These are phyloP conservation scores for Lutjanus erythropterus DNA, from an alignment of 2,113 vertebrate species.

Conservation along the genomic window DNA sequence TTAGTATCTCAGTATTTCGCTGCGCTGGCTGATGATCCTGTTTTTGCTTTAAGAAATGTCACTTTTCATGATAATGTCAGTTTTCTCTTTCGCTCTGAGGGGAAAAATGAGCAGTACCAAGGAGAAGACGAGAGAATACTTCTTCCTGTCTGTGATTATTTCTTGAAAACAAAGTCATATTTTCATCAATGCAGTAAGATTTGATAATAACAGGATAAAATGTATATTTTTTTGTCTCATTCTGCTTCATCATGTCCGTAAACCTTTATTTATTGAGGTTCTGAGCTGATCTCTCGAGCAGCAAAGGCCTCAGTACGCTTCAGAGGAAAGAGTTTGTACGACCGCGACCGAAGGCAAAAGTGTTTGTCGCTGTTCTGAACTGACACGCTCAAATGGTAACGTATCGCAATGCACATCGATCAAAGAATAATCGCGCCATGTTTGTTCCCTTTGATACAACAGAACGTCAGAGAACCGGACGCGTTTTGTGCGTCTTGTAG, in stretches of 20 bases:
- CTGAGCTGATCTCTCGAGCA: background rate
- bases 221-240: background rate
- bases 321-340: slow-evolving; percentile 16
- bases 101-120: slow-evolving; percentile 6
- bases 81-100: background rate
- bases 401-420: background rate
- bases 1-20: slow-evolving; percentile 9
- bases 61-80: background rate
- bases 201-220: slow-evolving; percentile 6
- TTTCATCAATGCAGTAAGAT: slow-evolving; percentile 33
- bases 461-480: background rate
- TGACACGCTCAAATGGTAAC: background rate
- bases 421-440: background rate
- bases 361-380: background rate
- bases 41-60: background rate
- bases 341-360: background rate
- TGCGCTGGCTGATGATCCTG: background rate
- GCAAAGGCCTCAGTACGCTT: background rate
- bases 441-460: background rate
- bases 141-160: background rate
- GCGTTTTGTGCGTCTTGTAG: background rate
- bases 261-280: slow-evolving; percentile 41
- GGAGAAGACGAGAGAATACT: background rate
- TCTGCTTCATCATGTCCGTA: slow-evolving; percentile 21
- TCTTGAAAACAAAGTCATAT: slow-evolving; percentile 9